These are phyloP conservation scores for Sylvia atricapilla DNA, from an alignment of 2,113 vertebrate genomes.

Conservation along the genomic window DNA sequence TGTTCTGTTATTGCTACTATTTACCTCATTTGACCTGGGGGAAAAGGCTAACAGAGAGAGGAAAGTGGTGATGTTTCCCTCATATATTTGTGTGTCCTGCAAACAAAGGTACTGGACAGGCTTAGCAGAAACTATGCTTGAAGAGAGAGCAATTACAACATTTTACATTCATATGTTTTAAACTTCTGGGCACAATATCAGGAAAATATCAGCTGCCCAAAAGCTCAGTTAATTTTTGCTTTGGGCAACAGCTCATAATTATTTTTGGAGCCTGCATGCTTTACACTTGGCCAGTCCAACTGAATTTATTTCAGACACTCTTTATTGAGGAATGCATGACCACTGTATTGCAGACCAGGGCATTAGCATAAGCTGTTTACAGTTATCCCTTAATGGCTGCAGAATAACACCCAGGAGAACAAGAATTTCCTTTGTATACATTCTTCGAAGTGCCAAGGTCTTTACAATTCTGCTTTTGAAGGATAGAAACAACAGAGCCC, in stretches of 20 bases:
- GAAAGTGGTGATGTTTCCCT: background rate
- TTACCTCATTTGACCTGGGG: background rate
- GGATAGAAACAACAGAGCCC: background rate
- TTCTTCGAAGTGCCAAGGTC: background rate
- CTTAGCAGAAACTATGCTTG: background rate
- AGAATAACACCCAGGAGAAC: background rate
- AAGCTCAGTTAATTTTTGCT: conserved; percentile 1
- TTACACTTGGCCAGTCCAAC: background rate
- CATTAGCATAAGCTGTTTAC: background rate
- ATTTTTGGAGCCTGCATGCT: background rate
- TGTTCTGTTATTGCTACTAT: background rate
- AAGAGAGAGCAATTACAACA: background rate
- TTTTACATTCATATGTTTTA: background rate
- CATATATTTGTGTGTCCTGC: background rate
- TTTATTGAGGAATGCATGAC: background rate
- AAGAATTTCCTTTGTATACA: background rate
- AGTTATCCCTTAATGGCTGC: background rate
- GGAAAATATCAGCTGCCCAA: background rate
- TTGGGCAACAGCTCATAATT: background rate
- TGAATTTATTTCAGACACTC: background rate
- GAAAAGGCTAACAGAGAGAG: background rate
- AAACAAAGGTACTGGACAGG: background rate
- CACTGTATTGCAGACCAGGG: background rate
- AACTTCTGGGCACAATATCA: background rate
- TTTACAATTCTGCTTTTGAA: background rate